Evolutionary conservation across 2,888 invertebrate species (phyloP).

Genomic region (Cerastis leucographa): DNA sequence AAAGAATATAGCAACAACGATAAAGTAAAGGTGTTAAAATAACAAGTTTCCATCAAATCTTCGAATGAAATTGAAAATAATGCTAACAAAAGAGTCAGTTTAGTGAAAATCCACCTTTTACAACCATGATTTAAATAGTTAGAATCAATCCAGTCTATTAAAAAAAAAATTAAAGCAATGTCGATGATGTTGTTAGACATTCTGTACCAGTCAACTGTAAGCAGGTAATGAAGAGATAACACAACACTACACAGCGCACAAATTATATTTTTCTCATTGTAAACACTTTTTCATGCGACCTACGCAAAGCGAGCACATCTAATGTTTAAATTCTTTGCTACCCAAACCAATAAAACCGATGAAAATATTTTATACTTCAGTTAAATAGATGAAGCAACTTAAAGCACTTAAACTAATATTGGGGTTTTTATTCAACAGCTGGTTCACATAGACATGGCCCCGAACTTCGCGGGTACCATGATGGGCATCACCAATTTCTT

Average conservation of each 20-base stretch:
- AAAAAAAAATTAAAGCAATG: background rate
- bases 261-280: background rate
- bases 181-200: no score
- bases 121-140: background rate
- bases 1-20: background rate
- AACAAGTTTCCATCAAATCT: background rate
- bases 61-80: background rate
- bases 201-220: background rate
- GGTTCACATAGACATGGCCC: slow-evolving; percentile 96
- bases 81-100: background rate
- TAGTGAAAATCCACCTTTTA: background rate
- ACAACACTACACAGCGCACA: background rate
- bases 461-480: slow-evolving; percentile 94
- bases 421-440: slow-evolving; percentile 81
- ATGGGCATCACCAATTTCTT: slow-evolving; percentile 96
- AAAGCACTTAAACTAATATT: background rate
- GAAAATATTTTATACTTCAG: background rate
- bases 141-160: no score
- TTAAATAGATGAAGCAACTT: background rate
- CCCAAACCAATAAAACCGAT: background rate
- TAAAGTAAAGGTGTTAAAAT: background rate
- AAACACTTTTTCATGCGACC: background rate
- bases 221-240: background rate
- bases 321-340: background rate
- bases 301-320: background rate